These are phyloP conservation scores for Drosophila falleni DNA, from an alignment of 2,888 invertebrate species.

Conservation along the genomic window DNA sequence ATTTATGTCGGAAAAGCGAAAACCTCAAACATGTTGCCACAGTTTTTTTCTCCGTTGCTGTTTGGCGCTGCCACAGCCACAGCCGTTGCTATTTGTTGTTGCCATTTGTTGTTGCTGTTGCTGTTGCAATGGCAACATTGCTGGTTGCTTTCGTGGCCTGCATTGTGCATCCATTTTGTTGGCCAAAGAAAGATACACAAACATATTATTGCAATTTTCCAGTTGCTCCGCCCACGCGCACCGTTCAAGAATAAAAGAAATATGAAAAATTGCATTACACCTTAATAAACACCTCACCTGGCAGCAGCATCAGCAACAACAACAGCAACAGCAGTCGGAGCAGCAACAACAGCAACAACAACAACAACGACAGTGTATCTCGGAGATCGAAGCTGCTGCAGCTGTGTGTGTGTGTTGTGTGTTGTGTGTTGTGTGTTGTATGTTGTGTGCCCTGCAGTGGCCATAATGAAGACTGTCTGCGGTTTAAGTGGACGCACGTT, in stretches of 20 bases:
- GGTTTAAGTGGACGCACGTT: conserved; percentile 81
- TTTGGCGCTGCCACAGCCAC: conserved; percentile 14
- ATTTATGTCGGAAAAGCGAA: conserved; percentile 85
- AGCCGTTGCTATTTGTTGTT: neutral
- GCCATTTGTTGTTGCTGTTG: conserved; percentile 1
- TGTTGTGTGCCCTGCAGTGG: conserved; percentile 68
- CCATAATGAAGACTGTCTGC: conserved; percentile 83
- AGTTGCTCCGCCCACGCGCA: conserved; percentile 78
- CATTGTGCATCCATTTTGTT: conserved; percentile 79
- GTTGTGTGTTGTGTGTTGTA: conserved; percentile 3
- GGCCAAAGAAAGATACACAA: conserved; percentile 68
- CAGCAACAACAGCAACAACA: conserved; percentile 16
- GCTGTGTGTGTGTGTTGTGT: conserved; percentile 16
- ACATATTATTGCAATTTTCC: conserved; percentile 82
- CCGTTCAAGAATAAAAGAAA: conserved; percentile 48
- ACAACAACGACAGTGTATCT: conserved; percentile 40
- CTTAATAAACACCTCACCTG: conserved; percentile 82
- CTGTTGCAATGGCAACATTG: conserved; percentile 16
- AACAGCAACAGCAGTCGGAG: conserved; percentile 4
- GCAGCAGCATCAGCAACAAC: conserved; percentile 35
- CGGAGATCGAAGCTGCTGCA: conserved; percentile 54
- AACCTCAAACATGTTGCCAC: conserved; percentile 83
- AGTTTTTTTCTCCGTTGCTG: conserved; percentile 61
- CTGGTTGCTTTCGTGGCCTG: conserved; percentile 45
- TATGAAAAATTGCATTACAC: conserved; percentile 78